Evolutionary conservation across 1,140 invertebrate genomes (phyloP).

Genomic region (Diorhabda sublineata): DNA sequence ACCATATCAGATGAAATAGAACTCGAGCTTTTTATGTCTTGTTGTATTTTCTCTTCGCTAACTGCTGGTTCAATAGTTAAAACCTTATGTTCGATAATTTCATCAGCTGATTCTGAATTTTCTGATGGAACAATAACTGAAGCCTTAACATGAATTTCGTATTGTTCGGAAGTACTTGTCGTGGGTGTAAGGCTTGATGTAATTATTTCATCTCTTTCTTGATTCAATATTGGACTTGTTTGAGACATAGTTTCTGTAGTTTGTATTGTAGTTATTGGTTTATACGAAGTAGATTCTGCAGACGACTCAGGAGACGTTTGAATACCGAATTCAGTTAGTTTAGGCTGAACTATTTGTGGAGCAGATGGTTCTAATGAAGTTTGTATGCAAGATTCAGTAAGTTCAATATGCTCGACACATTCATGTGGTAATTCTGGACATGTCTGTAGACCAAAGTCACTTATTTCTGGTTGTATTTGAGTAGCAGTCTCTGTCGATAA

Average conservation of each 20-base stretch:
- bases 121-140: conserved; percentile 56
- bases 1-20: conserved; percentile 7
- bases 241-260: conserved; percentile 48
- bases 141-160: conserved; percentile 60
- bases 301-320: conserved; percentile 55
- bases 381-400: conserved; percentile 44
- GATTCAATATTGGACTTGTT: conserved; percentile 45
- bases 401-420: conserved; percentile 41
- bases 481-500: conserved; percentile 38
- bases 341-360: conserved; percentile 42
- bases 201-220: conserved; percentile 31
- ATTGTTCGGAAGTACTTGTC: conserved; percentile 53
- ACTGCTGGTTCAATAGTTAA: not conserved
- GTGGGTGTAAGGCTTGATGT: conserved; percentile 25
- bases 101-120: conserved; percentile 35
- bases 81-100: not conserved
- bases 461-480: conserved; percentile 38
- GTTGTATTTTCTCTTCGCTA: not conserved
- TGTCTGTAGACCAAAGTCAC: conserved; percentile 50
- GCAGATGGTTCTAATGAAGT: conserved; percentile 52
- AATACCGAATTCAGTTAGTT: conserved; percentile 30
- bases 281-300: conserved; percentile 22
- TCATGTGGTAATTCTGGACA: conserved; percentile 42
- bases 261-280: conserved; percentile 22
- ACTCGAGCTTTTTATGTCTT: no score